Evolutionary conservation across 2,797 vertebrate species (phyloP).

Genomic region (Thripadectes ignobilis): DNA sequence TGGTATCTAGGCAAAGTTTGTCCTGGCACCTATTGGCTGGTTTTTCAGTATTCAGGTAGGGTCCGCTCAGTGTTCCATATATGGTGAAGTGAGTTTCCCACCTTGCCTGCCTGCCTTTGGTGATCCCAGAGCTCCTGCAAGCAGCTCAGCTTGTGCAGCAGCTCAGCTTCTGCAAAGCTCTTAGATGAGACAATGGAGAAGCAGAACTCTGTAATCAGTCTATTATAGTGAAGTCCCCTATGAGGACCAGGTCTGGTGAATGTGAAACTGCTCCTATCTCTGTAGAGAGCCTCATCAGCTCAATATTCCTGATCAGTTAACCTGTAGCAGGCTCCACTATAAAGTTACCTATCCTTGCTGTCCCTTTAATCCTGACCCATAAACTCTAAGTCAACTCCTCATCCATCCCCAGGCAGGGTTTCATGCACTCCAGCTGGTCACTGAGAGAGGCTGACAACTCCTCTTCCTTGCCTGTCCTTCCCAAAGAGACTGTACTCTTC

Average conservation of each 20-base stretch:
- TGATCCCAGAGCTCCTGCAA: too few species aligned
- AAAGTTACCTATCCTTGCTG: background rate
- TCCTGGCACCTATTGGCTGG: too few species aligned
- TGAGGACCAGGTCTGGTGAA: background rate
- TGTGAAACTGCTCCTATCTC: background rate
- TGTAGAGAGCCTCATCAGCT: background rate
- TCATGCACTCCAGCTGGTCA: background rate
- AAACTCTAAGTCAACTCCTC: background rate
- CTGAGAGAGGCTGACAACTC: background rate
- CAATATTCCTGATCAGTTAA: background rate
- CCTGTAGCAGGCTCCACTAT: background rate
- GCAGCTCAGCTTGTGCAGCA: too few species aligned
- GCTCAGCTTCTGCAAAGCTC: too few species aligned
- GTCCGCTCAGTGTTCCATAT: too few species aligned
- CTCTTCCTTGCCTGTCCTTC: background rate
- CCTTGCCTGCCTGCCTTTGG: too few species aligned
- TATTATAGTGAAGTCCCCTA: background rate
- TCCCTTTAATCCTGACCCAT: background rate
- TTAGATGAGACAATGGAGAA: too few species aligned
- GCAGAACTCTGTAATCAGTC: too few species aligned
- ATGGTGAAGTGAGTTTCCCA: too few species aligned
- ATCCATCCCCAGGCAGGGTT: background rate
- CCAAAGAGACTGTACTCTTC: background rate
- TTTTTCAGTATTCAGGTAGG: too few species aligned
- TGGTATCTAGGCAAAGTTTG: too few species aligned